phyloP scores from a whole-genome alignment of 1,140 invertebrate genomes.

The Drosophila sproati region DNA sequence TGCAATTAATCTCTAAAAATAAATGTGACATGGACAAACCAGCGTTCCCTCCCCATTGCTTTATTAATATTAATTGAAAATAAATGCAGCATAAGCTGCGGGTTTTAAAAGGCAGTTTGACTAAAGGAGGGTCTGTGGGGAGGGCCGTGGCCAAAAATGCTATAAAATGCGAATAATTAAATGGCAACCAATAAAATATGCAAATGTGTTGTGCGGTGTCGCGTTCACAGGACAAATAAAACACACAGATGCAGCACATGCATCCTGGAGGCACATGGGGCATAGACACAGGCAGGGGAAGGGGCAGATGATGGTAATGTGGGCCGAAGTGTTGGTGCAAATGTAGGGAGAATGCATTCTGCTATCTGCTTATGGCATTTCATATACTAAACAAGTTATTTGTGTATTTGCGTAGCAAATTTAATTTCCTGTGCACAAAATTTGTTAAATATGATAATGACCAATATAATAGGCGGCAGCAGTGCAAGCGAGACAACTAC shows the following conservation, averaged over 20 bases:
- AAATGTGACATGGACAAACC: conserved; percentile 21
- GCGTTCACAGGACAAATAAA: conserved; percentile 14
- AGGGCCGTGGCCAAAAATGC: conserved; percentile 52
- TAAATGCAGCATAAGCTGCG: conserved; percentile 76
- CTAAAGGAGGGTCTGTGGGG: neutral
- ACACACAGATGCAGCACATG: conserved; percentile 32
- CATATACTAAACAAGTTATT: conserved; percentile 54
- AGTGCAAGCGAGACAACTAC: conserved; percentile 27
- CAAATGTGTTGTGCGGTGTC: conserved; percentile 67
- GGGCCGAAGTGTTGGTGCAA: neutral
- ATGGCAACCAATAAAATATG: conserved; percentile 81
- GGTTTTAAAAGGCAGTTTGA: conserved; percentile 55
- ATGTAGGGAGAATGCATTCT: neutral
- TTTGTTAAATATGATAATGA: conserved; percentile 49
- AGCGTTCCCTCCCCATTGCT: conserved; percentile 28
- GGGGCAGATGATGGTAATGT: neutral
- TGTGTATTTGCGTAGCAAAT: conserved; percentile 54
- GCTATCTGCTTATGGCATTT: conserved; percentile 34
- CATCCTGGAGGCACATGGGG: conserved; percentile 16
- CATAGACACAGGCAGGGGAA: neutral
- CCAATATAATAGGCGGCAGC: conserved; percentile 34
- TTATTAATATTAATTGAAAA: conserved; percentile 83
- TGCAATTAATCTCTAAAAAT: conserved; percentile 69
- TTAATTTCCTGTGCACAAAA: conserved; percentile 59
- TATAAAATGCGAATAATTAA: conserved; percentile 81